phyloP scores from a whole-genome alignment of 2,113 vertebrate genomes.

The Ceyx cyanopectus region DNA sequence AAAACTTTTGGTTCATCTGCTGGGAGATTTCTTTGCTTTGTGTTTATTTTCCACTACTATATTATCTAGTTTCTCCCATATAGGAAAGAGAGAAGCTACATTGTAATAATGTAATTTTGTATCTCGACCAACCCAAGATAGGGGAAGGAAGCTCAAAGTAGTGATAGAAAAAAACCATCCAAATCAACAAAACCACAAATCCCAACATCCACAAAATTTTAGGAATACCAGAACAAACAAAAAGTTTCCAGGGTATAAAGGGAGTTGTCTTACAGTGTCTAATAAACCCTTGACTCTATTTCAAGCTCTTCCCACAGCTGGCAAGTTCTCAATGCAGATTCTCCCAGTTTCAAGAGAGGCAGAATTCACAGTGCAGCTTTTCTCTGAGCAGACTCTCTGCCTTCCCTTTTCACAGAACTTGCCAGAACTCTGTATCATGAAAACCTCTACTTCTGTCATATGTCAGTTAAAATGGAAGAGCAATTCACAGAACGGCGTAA shows the following conservation, averaged over 20 bases:
- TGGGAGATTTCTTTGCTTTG: not conserved
- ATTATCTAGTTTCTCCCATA: not conserved
- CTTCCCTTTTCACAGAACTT: not conserved
- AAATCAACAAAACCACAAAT: not conserved
- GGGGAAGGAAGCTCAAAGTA: not conserved
- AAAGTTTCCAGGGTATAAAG: not conserved
- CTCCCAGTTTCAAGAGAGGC: not conserved
- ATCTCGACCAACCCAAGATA: not conserved
- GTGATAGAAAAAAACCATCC: not conserved
- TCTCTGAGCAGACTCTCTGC: not conserved
- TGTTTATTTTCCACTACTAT: not conserved
- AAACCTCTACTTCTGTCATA: not conserved
- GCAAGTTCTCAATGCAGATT: not conserved
- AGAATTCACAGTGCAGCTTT: not conserved
- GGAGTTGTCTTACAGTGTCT: not conserved
- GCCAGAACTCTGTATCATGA: not conserved
- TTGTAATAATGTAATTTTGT: not conserved
- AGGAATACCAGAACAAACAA: not conserved
- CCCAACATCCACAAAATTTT: not conserved
- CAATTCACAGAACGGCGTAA: not conserved
- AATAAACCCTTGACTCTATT: not conserved
- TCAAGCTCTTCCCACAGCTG: not conserved
- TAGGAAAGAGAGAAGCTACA: not conserved
- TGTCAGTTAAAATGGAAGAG: not conserved
- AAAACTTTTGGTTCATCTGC: not conserved